phyloP scores from a whole-genome alignment of 2,888 invertebrate species.

The Pristionchus fissidentatus region DNA sequence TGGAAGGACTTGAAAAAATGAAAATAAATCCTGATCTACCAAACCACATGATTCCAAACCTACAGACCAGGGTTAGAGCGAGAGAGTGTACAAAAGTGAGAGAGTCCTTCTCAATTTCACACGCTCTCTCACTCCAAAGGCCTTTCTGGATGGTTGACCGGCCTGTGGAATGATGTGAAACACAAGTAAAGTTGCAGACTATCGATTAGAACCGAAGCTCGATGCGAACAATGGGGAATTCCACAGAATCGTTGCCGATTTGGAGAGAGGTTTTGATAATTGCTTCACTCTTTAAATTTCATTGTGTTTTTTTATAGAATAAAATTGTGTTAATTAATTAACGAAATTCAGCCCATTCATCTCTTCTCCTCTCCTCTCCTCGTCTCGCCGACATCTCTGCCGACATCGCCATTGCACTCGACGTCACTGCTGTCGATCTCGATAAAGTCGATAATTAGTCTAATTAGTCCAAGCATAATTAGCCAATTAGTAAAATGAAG shows the following conservation, averaged over 20 bases:
- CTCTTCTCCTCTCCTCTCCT: neutral
- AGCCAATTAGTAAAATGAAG: too few species aligned
- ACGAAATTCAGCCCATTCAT: neutral
- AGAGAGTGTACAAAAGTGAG: too few species aligned
- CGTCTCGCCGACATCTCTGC: neutral
- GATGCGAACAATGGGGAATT: slow-evolving; percentile 8
- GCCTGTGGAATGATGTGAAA: too few species aligned
- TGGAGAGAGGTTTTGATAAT: neutral
- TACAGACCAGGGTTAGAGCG: too few species aligned
- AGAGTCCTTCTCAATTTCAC: too few species aligned
- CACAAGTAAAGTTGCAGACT: too few species aligned
- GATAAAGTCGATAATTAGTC: neutral
- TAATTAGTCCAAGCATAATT: too few species aligned
- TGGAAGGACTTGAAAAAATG: neutral
- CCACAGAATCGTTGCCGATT: neutral
- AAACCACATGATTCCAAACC: too few species aligned
- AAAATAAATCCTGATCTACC: too few species aligned
- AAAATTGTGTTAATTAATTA: neutral
- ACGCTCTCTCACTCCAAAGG: too few species aligned
- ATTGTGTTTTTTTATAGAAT: neutral
- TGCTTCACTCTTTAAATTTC: neutral
- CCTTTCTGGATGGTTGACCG: too few species aligned
- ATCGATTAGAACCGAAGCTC: neutral
- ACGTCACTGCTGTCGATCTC: neutral
- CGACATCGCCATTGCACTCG: neutral